A percentile compares a stretch with the other conserved stretches of the same genome.
phyloP scores from a whole-genome alignment of 1,140 invertebrate genomes.

The Rhopalosiphum padi region DNA sequence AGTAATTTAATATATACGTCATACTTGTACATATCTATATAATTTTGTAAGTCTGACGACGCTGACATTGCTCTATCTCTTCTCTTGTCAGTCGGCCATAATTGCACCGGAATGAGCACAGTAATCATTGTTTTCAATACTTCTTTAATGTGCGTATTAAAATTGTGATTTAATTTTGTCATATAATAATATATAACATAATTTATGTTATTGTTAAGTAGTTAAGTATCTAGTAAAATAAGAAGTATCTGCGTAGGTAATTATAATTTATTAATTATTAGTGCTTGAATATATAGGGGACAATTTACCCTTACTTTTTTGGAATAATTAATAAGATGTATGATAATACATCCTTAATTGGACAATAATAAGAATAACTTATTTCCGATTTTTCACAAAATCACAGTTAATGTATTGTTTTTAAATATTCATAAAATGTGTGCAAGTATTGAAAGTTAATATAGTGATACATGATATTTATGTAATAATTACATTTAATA shows the following conservation, averaged over 20 bases:
- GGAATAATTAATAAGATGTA: background rate
- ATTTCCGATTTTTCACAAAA: background rate
- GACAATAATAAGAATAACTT: too few relatives aligned
- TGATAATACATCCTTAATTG: background rate
- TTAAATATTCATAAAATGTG: background rate
- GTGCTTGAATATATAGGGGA: background rate
- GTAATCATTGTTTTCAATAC: too few relatives aligned
- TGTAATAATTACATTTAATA: background rate
- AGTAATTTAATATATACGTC: too few relatives aligned
- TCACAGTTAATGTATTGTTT: too few relatives aligned
- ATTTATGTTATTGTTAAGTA: too few relatives aligned
- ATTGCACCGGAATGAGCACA: too few relatives aligned
- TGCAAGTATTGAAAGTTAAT: background rate
- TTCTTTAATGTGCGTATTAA: background rate
- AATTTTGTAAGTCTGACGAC: background rate
- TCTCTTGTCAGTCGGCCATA: too few relatives aligned
- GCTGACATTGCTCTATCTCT: too few relatives aligned
- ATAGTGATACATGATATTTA: background rate
- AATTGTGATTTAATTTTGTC: background rate
- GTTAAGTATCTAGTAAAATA: background rate
- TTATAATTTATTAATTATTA: background rate
- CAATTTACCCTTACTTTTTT: too few relatives aligned
- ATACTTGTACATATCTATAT: background rate
- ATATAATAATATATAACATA: background rate
- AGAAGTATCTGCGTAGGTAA: too few relatives aligned